Percentiles rank a stretch among this genome's conserved stretches.
These are phyloP conservation scores for Nematopogon swammerdamellus DNA, from an alignment of 2,888 invertebrate species.

Conservation along the genomic window DNA sequence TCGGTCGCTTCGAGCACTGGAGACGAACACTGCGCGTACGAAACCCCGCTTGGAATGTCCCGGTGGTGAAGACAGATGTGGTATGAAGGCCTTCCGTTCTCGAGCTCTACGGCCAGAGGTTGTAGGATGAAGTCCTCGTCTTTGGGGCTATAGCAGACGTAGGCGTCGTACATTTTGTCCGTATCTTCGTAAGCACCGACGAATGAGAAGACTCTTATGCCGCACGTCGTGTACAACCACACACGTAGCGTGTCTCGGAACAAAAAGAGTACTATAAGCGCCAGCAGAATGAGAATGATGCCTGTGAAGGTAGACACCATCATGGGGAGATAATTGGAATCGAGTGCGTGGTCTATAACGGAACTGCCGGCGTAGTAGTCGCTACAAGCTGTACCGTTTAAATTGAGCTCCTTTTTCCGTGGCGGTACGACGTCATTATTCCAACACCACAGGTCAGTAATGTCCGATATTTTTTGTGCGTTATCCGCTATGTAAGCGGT, in stretches of 20 bases:
- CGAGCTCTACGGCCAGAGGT: conserved; percentile 79
- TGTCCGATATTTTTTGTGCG: conserved; percentile 74
- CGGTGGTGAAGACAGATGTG: conserved; percentile 87
- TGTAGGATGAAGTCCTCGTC: conserved; percentile 88
- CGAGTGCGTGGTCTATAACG: conserved; percentile 77
- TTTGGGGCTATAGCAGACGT: conserved; percentile 88
- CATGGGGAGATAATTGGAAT: conserved; percentile 81
- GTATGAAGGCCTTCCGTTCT: conserved; percentile 76
- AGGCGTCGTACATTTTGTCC: conserved; percentile 88
- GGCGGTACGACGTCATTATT: conserved; percentile 71
- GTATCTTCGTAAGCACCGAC: conserved; percentile 71
- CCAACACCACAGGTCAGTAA: conserved; percentile 77
- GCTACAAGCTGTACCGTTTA: conserved; percentile 83
- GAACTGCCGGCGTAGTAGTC: conserved; percentile 82
- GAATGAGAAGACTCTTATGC: conserved; percentile 75
- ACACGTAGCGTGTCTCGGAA: conserved; percentile 83
- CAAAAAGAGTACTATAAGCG: conserved; percentile 75
- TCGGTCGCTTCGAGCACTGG: conserved; percentile 82
- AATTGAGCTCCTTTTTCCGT: conserved; percentile 75
- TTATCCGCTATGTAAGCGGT: conserved; percentile 81
- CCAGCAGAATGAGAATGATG: conserved; percentile 72
- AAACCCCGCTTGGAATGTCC: conserved; percentile 72
- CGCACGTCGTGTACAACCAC: conserved; percentile 86
- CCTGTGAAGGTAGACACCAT: conserved; percentile 77
- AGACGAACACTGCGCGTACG: conserved; percentile 70